Conservation (phyloP, 2,888 invertebrate genomes). For the Heliconius sara region DNA sequence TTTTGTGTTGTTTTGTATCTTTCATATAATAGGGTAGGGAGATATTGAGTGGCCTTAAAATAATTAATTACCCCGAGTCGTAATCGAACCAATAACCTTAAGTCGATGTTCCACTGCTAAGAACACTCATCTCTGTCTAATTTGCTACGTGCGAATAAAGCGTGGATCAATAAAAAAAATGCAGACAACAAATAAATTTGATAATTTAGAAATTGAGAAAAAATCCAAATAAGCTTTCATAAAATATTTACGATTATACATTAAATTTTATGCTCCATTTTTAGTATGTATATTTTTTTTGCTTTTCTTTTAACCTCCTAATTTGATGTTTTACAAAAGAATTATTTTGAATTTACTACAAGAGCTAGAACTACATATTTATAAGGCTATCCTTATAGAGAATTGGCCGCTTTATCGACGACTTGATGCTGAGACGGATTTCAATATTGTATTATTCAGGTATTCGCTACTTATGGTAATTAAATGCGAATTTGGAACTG, state of each 20-base stretch:
- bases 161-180: not conserved
- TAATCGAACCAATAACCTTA: not conserved
- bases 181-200: too few relatives aligned
- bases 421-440: conserved; percentile 33
- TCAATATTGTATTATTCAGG: conserved; percentile 33
- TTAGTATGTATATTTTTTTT: too few relatives aligned
- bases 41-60: not conserved
- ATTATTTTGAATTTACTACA: conserved; percentile 26
- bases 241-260: too few relatives aligned
- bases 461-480: conserved; percentile 36
- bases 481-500: conserved; percentile 26
- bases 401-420: conserved; percentile 48
- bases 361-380: conserved; percentile 56
- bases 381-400: conserved; percentile 54
- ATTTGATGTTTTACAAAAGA: conserved; percentile 25
- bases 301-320: not conserved
- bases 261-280: too few relatives aligned
- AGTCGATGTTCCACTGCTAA: not conserved
- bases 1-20: not conserved
- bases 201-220: too few relatives aligned
- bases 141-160: not conserved
- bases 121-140: not conserved
- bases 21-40: not conserved
- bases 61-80: not conserved
- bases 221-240: too few relatives aligned